These are phyloP conservation scores for Tapirus terrestris DNA, from an alignment of 2,113 vertebrate species.

Conservation along the genomic window DNA sequence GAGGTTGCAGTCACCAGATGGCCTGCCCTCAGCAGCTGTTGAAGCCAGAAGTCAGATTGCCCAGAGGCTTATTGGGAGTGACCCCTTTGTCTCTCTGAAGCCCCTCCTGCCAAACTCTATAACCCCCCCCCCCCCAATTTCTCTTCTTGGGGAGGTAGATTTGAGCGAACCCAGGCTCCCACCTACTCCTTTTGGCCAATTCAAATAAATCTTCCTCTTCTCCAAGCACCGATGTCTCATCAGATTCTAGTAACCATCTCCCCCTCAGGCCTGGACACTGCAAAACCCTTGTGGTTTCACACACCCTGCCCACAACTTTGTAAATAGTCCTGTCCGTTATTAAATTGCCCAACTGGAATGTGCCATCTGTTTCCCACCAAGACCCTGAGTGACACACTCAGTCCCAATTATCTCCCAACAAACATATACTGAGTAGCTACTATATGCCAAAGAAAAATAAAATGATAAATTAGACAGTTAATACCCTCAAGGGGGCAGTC, in stretches of 20 bases:
- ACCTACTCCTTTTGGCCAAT: no score
- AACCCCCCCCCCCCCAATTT: no score
- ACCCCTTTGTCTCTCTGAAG: no score
- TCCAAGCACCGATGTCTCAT: no score
- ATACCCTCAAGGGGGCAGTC: background rate
- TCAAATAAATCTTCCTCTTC: no score
- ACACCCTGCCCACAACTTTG: background rate
- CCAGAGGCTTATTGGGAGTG: no score
- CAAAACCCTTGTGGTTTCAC: background rate
- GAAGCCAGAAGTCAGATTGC: no score
- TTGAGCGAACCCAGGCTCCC: no score
- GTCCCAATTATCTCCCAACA: background rate
- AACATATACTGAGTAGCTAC: background rate
- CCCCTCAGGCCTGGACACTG: background rate
- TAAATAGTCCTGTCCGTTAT: background rate
- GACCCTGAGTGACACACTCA: background rate
- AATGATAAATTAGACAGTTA: background rate
- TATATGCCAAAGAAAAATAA: background rate
- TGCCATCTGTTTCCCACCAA: background rate
- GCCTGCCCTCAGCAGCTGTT: no score
- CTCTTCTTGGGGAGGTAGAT: no score
- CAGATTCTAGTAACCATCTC: background rate
- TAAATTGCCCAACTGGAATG: background rate
- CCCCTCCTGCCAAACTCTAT: no score
- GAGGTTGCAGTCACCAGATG: no score